Evolutionary conservation across 2,113 vertebrate species (phyloP).

Genomic region (Platichthys stellatus): DNA sequence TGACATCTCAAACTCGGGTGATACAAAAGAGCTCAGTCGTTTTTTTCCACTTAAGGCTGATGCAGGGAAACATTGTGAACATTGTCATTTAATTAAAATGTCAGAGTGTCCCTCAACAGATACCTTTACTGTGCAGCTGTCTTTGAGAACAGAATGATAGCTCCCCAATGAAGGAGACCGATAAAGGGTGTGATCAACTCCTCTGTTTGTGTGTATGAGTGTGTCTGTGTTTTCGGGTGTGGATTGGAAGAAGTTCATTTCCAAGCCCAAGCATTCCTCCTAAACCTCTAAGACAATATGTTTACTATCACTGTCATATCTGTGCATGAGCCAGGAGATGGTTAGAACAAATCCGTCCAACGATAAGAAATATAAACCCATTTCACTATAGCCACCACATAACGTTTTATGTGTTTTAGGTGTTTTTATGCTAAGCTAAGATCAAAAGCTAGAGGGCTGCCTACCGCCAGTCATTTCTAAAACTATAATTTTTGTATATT

Average conservation of each 20-base stretch:
- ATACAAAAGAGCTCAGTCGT: not conserved
- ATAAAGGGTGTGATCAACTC: slow-evolving; percentile 24
- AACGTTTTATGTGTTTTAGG: no score
- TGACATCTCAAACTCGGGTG: not conserved
- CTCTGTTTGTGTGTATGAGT: slow-evolving; percentile 20
- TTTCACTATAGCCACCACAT: no score
- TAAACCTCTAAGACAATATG: not conserved
- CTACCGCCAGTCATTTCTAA: not conserved
- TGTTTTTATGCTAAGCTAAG: not conserved
- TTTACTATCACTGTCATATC: no score
- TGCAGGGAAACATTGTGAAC: slow-evolving; percentile 40
- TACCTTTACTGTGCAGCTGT: slow-evolving; percentile 68
- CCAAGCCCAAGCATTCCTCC: not conserved
- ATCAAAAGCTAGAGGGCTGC: no score
- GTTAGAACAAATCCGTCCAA: no score
- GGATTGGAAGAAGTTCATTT: slow-evolving; percentile 4
- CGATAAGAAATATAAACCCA: no score
- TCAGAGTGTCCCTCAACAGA: slow-evolving; percentile 47
- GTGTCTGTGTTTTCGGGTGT: slow-evolving; percentile 9
- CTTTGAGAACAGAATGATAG: slow-evolving; percentile 44
- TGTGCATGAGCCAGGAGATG: no score
- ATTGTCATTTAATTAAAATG: slow-evolving; percentile 50
- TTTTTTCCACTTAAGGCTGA: slow-evolving; percentile 37
- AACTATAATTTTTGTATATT: not conserved
- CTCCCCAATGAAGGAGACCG: slow-evolving; percentile 42